phyloP scores from a whole-genome alignment of 2,888 invertebrate genomes.

The Ornithoptera priamus region DNA sequence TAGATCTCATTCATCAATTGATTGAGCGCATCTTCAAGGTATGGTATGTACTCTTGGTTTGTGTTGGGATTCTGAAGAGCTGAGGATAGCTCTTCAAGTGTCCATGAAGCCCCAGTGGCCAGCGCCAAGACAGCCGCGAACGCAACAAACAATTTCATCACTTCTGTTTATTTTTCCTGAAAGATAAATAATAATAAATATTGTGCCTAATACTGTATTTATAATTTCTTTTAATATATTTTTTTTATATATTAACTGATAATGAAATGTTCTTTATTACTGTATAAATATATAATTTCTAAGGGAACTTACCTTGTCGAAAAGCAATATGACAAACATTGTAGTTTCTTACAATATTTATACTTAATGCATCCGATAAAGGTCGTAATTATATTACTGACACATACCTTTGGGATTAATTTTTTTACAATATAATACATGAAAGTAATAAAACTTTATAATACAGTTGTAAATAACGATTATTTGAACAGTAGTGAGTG shows the following conservation, averaged over 20 bases:
- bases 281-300: background rate
- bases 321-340: conserved; percentile 9
- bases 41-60: conserved; percentile 45
- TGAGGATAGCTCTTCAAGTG: conserved; percentile 47
- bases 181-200: background rate
- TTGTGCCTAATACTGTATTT: background rate
- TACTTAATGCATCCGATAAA: conserved; percentile 27
- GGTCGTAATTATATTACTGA: conserved; percentile 13
- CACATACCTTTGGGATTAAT: conserved; percentile 9
- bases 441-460: conserved; percentile 16
- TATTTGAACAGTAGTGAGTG: conserved; percentile 15
- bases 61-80: conserved; percentile 50
- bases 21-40: conserved; percentile 51
- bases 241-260: background rate
- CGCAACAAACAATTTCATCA: conserved; percentile 57
- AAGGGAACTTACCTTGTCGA: conserved; percentile 31
- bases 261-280: background rate
- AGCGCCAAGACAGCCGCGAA: conserved; percentile 49
- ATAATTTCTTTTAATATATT: background rate
- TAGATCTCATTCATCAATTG: conserved; percentile 41
- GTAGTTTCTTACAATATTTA: conserved; percentile 16
- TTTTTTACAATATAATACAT: conserved; percentile 13
- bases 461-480: conserved; percentile 19
- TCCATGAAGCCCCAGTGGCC: conserved; percentile 40
- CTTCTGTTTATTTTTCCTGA: conserved; percentile 1